Base-by-base conservation (phyloP, 2,888 invertebrate species). In the Hedychridium roseum region DNA sequence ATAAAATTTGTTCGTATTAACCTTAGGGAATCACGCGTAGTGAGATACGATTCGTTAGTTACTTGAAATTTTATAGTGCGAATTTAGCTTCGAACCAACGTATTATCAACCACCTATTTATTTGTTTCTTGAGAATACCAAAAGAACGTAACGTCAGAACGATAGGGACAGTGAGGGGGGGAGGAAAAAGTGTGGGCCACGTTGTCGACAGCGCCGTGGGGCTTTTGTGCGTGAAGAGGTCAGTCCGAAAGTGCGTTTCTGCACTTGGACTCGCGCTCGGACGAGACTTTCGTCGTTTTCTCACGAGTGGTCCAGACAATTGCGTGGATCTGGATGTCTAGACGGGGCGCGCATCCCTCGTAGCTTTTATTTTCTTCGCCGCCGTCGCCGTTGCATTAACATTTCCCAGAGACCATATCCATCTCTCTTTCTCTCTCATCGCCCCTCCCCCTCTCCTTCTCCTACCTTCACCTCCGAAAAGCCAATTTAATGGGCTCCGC, bases 301-400 rank as follows among this genome's bases (percentile, higher is more conserved):
- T 65, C 68, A 68, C 61, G 66, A 68, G 60, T 60, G 54, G 49
- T 27, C 66, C 71, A 75, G 74, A 74, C 75, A 72, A 75, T 75
- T 70, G 69, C 66, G 58, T 59, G 65, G 69, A 64, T 75, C 76
- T 74, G 73, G 71, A 49, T 72, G 76, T 76, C 76, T 76, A 76
- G 76, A 76, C 76, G 55, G 50, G n/a, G 17, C 57, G 43, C 5
- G 60, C 56, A 64, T 68, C 68, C 67, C 63, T 61, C 52, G 44
- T n/a, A n/a, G n/a, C n/a, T 44, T 51, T 56, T 64, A 57, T 57
- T 58, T 36, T 57, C 35, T 26, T 23, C 40, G 20, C 42, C 49
- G 46, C 30, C 26, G 32, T n/a, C n/a, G 42, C 27, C 30, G n/a
- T 30, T 27, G 30, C 36, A 27, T 50, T 54, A 57, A 66, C 69